Evolutionary conservation across 2,888 invertebrate genomes (phyloP).

Genomic region (Tachina lurida): DNA sequence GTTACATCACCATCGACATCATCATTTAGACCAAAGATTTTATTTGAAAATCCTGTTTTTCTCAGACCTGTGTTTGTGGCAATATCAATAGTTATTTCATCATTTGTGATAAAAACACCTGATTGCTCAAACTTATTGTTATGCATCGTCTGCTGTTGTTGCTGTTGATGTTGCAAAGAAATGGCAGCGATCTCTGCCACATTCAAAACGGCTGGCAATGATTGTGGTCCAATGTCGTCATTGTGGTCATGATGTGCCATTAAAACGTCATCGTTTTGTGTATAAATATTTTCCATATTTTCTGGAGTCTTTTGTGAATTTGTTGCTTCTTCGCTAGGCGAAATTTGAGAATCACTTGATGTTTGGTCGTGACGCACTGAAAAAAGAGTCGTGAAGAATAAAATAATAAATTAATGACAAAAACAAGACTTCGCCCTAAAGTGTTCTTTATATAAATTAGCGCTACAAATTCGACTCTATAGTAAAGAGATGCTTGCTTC

Average conservation of each 20-base stretch:
- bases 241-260: conserved; percentile 46
- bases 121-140: conserved; percentile 80
- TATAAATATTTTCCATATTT: conserved; percentile 73
- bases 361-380: conserved; percentile 86
- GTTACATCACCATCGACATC: conserved; percentile 77
- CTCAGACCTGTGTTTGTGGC: conserved; percentile 88
- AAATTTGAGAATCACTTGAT: conserved; percentile 82
- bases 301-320: conserved; percentile 76
- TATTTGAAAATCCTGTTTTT: conserved; percentile 87
- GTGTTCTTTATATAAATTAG: neutral
- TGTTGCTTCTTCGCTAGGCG: conserved; percentile 82
- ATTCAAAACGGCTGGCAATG: conserved; percentile 77
- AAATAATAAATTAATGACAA: neutral
- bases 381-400: conserved; percentile 34
- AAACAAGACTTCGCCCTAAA: neutral
- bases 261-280: conserved; percentile 70
- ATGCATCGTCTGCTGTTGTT: conserved; percentile 50
- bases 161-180: conserved; percentile 57
- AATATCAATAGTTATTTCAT: conserved; percentile 85
- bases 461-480: too few species aligned
- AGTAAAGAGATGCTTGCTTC: too few species aligned
- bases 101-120: conserved; percentile 81
- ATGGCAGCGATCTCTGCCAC: conserved; percentile 56
- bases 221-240: conserved; percentile 78
- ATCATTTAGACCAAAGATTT: conserved; percentile 83